Percentiles rank a stretch among this genome's conserved stretches.
Conservation (phyloP, 2,797 vertebrate genomes). For the Emydoidea blandingii region DNA sequence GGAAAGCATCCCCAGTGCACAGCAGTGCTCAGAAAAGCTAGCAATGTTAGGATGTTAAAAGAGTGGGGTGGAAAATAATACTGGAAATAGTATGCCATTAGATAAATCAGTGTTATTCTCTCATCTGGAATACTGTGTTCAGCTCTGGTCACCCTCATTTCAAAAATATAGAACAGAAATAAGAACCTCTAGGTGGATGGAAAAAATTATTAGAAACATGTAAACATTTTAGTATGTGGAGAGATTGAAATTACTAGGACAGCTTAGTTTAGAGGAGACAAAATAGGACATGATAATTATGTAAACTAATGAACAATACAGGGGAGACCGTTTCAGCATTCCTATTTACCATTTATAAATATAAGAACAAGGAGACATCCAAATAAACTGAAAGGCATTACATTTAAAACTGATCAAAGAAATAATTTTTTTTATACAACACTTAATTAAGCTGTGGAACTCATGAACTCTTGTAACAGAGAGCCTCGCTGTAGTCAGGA, state of each 20-base stretch:
- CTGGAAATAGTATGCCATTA: background rate
- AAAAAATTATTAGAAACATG: no score
- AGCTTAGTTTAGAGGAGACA: background rate
- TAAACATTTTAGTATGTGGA: background rate
- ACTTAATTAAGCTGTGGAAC: background rate
- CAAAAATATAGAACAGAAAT: background rate
- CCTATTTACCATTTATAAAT: background rate
- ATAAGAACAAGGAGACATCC: background rate
- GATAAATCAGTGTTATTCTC: background rate
- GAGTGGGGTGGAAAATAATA: background rate
- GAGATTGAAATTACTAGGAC: background rate
- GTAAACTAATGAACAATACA: fast-evolving
- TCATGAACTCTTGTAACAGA: background rate
- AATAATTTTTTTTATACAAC: background rate
- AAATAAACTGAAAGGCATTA: background rate
- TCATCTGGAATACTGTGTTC: background rate
- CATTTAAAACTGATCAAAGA: background rate
- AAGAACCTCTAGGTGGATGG: no score
- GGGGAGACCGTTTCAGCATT: background rate
- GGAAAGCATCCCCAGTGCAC: background rate
- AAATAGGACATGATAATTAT: background rate
- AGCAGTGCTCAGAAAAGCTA: background rate
- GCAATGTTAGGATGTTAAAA: background rate
- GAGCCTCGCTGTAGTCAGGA: background rate
- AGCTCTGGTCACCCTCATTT: background rate